These are phyloP conservation scores for Acipenser oxyrinchus DNA, from an alignment of 2,797 vertebrate species.

Conservation along the genomic window DNA sequence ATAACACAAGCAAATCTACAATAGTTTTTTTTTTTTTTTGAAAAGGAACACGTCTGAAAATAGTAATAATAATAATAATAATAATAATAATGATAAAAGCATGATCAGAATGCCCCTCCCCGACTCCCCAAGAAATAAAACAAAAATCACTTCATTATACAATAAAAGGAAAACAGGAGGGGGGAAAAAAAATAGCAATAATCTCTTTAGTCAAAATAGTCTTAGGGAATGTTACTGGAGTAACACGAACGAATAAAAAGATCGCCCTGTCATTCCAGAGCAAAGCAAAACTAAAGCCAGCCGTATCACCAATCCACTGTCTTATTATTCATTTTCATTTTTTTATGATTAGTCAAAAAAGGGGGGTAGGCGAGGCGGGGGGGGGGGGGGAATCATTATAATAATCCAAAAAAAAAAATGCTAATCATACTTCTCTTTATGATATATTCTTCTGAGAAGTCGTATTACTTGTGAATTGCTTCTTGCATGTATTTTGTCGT, in stretches of 20 bases:
- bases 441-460: slow-evolving; percentile 68
- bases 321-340: slow-evolving; percentile 30
- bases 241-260: slow-evolving; percentile 48
- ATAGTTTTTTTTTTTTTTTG: slow-evolving; percentile 31
- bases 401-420: slow-evolving; percentile 64
- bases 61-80: slow-evolving; percentile 24
- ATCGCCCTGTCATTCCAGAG: slow-evolving; percentile 47
- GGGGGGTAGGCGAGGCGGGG: slow-evolving; percentile 51
- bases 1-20: slow-evolving; percentile 55
- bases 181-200: slow-evolving; percentile 53
- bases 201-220: slow-evolving; percentile 47
- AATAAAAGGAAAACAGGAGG: slow-evolving; percentile 37
- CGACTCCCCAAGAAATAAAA: slow-evolving; percentile 50
- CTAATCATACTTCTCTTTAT: slow-evolving; percentile 62
- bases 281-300: slow-evolving; percentile 58
- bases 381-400: slow-evolving; percentile 44
- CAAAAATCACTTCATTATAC: slow-evolving; percentile 39
- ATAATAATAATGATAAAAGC: slow-evolving; percentile 29
- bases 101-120: slow-evolving; percentile 37
- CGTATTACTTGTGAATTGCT: slow-evolving; percentile 57
- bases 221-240: slow-evolving; percentile 46
- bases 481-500: slow-evolving; percentile 44
- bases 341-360: slow-evolving; percentile 50
- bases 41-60: no score
- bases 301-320: slow-evolving; percentile 36